Conservation (phyloP, 2,888 invertebrate species). For the Epinotia brunnichana region DNA sequence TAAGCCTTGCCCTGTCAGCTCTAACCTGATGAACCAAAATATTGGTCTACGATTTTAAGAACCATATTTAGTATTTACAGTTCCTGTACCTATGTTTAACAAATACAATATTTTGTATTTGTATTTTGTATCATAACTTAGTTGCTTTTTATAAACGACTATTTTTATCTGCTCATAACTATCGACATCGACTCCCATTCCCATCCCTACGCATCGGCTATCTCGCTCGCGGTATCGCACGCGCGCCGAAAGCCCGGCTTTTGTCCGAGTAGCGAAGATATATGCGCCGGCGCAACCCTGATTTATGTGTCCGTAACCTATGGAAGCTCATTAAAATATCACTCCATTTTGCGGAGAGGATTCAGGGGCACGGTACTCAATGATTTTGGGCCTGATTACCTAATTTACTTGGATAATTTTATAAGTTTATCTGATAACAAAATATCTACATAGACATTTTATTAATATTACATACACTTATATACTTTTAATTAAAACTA, state of each 20-base stretch:
- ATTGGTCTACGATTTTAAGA: too few relatives aligned
- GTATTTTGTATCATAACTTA: too few relatives aligned
- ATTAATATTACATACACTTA: too few relatives aligned
- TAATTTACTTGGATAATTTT: neutral
- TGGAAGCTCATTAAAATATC: constrained; percentile 46
- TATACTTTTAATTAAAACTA: too few relatives aligned
- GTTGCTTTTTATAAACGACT: too few relatives aligned
- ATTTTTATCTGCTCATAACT: neutral
- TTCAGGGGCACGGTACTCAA: neutral
- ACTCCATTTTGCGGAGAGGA: constrained; percentile 10
- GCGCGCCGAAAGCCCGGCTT: constrained; percentile 57
- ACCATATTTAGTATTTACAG: too few relatives aligned
- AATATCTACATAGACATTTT: too few relatives aligned
- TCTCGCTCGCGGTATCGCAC: constrained; percentile 72
- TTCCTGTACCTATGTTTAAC: too few relatives aligned
- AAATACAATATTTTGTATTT: too few relatives aligned
- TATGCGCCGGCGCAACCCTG: constrained; percentile 47
- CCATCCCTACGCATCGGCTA: constrained; percentile 65
- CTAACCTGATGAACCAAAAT: too few relatives aligned
- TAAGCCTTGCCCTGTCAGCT: too few relatives aligned
- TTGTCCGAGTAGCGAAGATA: constrained; percentile 58
- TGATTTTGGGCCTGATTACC: neutral
- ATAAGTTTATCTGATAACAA: too few relatives aligned
- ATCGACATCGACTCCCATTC: constrained; percentile 57
- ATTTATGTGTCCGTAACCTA: constrained; percentile 40